Percentiles rank a stretch among this genome's conserved stretches.
phyloP scores from a whole-genome alignment of 2,113 vertebrate genomes.

The Thunnus maccoyii region DNA sequence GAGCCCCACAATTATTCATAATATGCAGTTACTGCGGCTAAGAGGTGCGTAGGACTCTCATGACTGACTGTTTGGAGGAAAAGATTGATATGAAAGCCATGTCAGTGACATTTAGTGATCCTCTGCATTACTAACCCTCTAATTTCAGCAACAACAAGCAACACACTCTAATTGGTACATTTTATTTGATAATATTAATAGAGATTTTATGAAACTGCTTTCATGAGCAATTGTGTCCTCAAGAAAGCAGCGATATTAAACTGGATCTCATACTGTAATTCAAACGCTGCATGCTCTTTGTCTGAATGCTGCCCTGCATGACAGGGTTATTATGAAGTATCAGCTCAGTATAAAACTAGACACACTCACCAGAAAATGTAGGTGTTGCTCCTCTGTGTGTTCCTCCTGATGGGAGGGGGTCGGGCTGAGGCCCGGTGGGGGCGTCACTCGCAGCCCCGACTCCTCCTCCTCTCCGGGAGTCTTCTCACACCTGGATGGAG shows the following conservation, averaged over 20 bases:
- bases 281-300: background rate
- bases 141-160: too few species aligned
- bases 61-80: background rate
- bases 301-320: background rate
- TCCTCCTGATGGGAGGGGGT: conserved; percentile 75
- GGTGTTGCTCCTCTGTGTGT: conserved; percentile 70
- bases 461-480: conserved; percentile 82
- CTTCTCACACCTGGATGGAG: conserved; percentile 76
- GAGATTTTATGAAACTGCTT: too few species aligned
- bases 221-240: background rate
- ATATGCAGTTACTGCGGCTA: background rate
- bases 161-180: too few species aligned
- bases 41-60: background rate
- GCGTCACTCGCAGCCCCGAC: conserved; percentile 77
- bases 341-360: background rate
- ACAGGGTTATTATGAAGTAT: background rate
- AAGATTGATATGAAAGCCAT: background rate
- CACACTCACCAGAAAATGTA: conserved; percentile 82
- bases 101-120: background rate
- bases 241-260: background rate
- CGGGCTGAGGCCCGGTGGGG: conserved; percentile 71
- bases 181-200: too few species aligned
- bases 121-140: background rate
- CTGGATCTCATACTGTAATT: background rate
- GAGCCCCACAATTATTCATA: conserved; percentile 7